Evolutionary conservation across 1,140 invertebrate species (phyloP), one percentile per base, ranked within the genome.

Genomic region (Centruroides vittatus): DNA sequence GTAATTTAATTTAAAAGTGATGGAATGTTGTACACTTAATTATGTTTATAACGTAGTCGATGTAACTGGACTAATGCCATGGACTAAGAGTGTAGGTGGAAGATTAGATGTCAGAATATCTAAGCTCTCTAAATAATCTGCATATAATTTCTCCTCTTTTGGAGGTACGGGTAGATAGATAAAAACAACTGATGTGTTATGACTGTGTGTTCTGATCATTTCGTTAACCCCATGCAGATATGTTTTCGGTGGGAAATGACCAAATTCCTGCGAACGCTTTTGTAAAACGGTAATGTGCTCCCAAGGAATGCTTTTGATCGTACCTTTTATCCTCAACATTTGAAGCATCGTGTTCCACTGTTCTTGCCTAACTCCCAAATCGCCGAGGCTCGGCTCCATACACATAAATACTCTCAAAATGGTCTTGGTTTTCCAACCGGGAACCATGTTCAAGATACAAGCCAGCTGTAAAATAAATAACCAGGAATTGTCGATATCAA

Each of bases 381-480:
- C 70, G 12, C 74, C 71, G 23, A 55, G 59, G 10, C 64, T 60
- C 5, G 61, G 57, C 34, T 67, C 65, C 41, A 67, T 73, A 68
- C 88, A 92, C 35, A 95, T 81, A 70, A 91, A 91, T 13, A 95
- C 85, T 47, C 93, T 78, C 46, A 97, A 75, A 34, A 81, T 79
- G 49, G 93, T 79, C 66, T 84, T 84, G 67, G 85, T 86, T 85
- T 89, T 94, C 68, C 84, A 81, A 58, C 72, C 70, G 13, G 71
- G 66, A 36, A 77, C 84, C 85, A 98, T 99, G 68, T 93, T 89
- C 23, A 98, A 82, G 60, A 99, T 96, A 68, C 94, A 97, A 3
- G 94, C 93, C 55, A 99, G 73, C 75, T 99, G 96, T 69, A 99
- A 83, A 79, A 97, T 87, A 74, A 99, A 99, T 55, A 98, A 78